Evolutionary conservation across 64 coral and sea anemone genomes (phyloP), one percentile per base, ranked within the genome.

Genomic region (Montipora cactus): DNA sequence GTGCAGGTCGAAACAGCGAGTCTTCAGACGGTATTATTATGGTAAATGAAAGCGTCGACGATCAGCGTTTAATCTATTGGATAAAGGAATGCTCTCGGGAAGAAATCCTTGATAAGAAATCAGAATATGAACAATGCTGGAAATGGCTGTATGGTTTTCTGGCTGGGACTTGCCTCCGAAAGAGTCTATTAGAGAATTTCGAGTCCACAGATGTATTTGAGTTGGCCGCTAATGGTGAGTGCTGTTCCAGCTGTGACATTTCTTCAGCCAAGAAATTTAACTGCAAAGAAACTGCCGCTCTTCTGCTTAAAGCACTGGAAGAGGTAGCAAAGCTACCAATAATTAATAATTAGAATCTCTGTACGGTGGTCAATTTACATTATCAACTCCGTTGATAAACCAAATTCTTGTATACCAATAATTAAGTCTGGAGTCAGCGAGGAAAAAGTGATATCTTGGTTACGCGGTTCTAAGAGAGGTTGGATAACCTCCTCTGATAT

Each of bases 191-290:
- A 14, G 57, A 90, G 87, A 47, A 49, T 5, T 90, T 79, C 78
- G 88, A 77, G 9, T 44, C 74, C 44, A 67, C n/a, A 9, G 57
- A 90, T 37, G 45, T 69, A 10, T 23, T 94, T n/a, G 49, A 94
- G 55, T 13, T 76, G 18, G 25, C 78, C 9, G 7, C 52, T 4
- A 87, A 46, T 4, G 61, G 25, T 23, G 72, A 81, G 14, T 95
- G 93, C 74, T 95, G 93, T 71, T 55, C 80, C 18, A 91, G 93
- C 46, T 95, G 93, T 71, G 76, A 86, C 14, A 46, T 89, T 11
- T 23, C 53, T 21, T 18, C 22, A 11, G 22, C 28, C 13, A 69
- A 48, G 79, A 16, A 91, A 79, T 95, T 86, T 78, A 87, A 91
- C 45, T 50, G 16, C 45, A 78, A 51, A 51, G 46, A 50, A 19